Conservation (phyloP, 2,113 vertebrate genomes). For the Merops nubicus region DNA sequence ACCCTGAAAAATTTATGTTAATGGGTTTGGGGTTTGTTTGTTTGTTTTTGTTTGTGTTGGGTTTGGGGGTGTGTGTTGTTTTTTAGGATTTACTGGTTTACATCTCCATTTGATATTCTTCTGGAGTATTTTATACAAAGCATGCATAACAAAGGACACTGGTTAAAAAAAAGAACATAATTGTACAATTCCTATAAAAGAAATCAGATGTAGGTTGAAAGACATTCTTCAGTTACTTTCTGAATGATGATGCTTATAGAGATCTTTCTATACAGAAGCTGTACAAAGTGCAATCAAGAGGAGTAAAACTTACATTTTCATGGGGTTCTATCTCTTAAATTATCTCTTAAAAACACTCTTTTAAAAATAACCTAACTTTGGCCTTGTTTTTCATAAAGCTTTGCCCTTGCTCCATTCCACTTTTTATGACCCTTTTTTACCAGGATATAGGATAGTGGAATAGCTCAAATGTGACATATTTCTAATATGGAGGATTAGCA, state of each 20-base stretch:
- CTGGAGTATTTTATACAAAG: not conserved
- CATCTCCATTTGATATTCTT: not conserved
- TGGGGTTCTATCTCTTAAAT: not conserved
- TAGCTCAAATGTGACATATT: not conserved
- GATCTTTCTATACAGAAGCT: not conserved
- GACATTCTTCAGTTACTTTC: not conserved
- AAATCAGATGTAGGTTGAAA: not conserved
- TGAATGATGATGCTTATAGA: not conserved
- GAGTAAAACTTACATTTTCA: not conserved
- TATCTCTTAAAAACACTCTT: rapidly evolving
- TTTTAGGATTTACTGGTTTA: not conserved
- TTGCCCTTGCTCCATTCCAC: not conserved
- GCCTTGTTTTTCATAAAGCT: not conserved
- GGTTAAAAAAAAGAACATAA: not conserved
- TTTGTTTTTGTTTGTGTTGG: too few relatives aligned
- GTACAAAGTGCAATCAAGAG: not conserved
- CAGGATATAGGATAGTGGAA: not conserved
- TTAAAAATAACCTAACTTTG: not conserved
- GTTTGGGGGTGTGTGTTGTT: too few relatives aligned
- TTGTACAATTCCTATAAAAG: not conserved
- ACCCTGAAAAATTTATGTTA: not conserved
- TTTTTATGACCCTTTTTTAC: not conserved
- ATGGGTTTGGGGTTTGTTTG: too few relatives aligned
- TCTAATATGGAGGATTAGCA: not conserved
- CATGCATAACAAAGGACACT: not conserved